Evolutionary conservation across 2,888 invertebrate genomes (phyloP).

Genomic region (Petrolisthes manimaculis): DNA sequence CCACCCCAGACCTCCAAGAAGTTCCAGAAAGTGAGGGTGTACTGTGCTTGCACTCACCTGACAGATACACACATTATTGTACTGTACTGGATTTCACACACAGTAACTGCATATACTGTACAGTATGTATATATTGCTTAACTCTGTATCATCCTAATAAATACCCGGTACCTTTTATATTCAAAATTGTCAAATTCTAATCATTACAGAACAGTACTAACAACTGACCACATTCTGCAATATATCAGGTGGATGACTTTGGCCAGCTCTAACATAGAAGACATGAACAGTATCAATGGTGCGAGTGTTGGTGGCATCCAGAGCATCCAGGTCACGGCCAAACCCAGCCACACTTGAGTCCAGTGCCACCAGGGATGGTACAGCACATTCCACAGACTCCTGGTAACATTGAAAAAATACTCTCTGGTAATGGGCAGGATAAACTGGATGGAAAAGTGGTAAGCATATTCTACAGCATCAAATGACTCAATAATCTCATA

Average conservation of each 20-base stretch:
- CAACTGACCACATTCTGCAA: conserved; percentile 79
- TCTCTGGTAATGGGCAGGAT: no score
- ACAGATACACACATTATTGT: conserved; percentile 40
- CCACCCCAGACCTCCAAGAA: conserved; percentile 84
- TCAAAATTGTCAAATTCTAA: neutral
- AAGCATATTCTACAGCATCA: no score
- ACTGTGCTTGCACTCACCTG: conserved; percentile 71
- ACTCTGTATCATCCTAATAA: neutral
- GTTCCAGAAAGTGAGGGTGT: conserved; percentile 74
- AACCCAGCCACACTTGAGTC: conserved; percentile 81
- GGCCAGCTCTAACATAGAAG: conserved; percentile 92
- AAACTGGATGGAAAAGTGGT: no score
- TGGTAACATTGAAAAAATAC: conserved; percentile 29
- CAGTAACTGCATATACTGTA: neutral
- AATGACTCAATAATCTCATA: no score
- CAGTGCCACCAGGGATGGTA: conserved; percentile 78
- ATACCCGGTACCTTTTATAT: neutral
- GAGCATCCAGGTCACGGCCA: conserved; percentile 80
- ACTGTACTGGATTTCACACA: neutral
- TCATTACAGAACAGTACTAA: neutral
- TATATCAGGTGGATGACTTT: conserved; percentile 82
- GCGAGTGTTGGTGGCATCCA: conserved; percentile 89
- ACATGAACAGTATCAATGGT: conserved; percentile 93
- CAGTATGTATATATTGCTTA: neutral
- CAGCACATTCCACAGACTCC: conserved; percentile 62